Percentiles rank a stretch among this genome's conserved stretches.
These are phyloP conservation scores for Keiferia lycopersicella DNA, from an alignment of 2,888 invertebrate genomes.

Conservation along the genomic window DNA sequence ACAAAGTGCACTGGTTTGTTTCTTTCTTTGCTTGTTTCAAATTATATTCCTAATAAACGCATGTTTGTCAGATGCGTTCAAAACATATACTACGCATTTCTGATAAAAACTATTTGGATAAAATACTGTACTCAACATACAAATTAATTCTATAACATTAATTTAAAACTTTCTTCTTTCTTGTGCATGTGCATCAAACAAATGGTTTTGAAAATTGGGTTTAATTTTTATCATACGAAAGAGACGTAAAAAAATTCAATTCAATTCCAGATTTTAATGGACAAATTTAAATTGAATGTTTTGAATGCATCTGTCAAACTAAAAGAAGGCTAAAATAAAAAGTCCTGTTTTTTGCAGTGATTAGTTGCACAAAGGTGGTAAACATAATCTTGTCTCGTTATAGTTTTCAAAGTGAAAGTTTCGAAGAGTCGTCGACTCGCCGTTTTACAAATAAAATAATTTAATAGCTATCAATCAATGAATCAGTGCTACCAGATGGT, in stretches of 20 bases:
- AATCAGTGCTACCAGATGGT: constrained; percentile 15
- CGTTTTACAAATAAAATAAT: constrained; percentile 2
- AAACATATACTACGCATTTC: neutral
- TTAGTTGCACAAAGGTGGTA: neutral
- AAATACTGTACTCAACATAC: too few species aligned
- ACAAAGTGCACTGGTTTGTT: neutral
- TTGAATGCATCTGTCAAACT: constrained; percentile 14
- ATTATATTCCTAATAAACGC: neutral
- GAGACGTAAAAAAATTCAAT: neutral
- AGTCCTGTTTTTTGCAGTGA: neutral
- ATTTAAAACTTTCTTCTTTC: too few species aligned
- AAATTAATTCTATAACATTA: too few species aligned
- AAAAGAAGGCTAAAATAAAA: constrained; percentile 1
- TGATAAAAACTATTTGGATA: neutral
- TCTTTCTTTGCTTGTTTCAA: neutral
- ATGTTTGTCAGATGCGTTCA: neutral
- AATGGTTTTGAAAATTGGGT: too few species aligned
- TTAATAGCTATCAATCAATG: constrained; percentile 15
- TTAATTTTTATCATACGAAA: too few species aligned
- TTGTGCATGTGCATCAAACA: too few species aligned
- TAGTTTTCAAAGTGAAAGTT: constrained; percentile 51
- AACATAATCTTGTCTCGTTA: neutral
- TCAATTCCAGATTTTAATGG: neutral
- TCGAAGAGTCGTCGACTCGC: constrained; percentile 12
- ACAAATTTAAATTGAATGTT: too few species aligned